Percentiles rank a stretch among this genome's conserved stretches.
Conservation (phyloP, 2,888 invertebrate genomes). For the Corbicula japonica region DNA sequence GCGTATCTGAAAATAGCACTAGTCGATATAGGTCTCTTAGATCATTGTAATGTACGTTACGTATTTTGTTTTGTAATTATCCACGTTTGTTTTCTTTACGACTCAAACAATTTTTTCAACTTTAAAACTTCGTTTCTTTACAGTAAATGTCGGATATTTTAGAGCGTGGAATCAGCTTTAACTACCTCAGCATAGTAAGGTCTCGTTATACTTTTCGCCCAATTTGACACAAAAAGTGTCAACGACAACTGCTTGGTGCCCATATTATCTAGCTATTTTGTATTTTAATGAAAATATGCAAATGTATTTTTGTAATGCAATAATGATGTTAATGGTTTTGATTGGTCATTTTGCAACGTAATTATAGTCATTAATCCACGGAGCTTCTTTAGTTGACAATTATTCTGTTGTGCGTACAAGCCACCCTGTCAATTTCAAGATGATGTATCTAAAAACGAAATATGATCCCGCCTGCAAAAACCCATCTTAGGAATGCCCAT, state of each 20-base stretch:
- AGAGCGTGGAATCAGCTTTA: too few relatives aligned
- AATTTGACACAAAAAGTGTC: conserved; percentile 44
- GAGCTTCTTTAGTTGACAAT: conserved; percentile 60
- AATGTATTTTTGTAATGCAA: conserved; percentile 72
- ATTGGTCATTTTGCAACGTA: conserved; percentile 68
- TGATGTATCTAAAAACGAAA: conserved; percentile 62
- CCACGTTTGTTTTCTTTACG: too few relatives aligned
- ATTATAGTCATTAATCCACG: conserved; percentile 68
- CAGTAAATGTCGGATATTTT: too few relatives aligned
- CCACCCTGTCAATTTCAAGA: conserved; percentile 68
- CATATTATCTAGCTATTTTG: conserved; percentile 46
- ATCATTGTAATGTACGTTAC: too few relatives aligned
- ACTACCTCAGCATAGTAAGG: too few relatives aligned
- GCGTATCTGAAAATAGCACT: too few relatives aligned
- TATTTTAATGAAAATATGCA: conserved; percentile 71
- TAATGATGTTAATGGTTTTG: conserved; percentile 58
- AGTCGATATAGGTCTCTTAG: too few relatives aligned
- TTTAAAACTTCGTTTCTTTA: too few relatives aligned
- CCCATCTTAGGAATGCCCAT: conserved; percentile 63
- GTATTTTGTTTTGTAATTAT: too few relatives aligned
- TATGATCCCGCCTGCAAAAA: conserved; percentile 61
- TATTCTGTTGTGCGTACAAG: conserved; percentile 67
- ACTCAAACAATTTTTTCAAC: too few relatives aligned
- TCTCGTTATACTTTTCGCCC: too few relatives aligned
- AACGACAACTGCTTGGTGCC: conserved; percentile 61